Conservation (phyloP, 2,113 vertebrate species). For the Phalacrocorax carbo region DNA sequence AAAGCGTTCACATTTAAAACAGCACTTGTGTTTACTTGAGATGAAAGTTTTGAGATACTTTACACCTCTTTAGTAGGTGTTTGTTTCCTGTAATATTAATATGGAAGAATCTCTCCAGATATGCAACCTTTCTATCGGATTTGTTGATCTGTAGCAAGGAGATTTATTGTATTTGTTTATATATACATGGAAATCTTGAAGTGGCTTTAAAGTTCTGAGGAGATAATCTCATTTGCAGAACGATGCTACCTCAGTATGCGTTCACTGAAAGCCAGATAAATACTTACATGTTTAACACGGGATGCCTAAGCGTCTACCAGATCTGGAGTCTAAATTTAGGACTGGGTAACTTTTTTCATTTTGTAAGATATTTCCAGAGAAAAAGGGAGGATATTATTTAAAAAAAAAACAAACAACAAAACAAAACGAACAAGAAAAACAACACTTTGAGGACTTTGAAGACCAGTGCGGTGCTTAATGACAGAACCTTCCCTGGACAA, state of each 20-base stretch:
- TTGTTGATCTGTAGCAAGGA: not conserved
- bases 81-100: not conserved
- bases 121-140: not conserved
- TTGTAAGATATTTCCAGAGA: not conserved
- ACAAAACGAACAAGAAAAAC: not conserved
- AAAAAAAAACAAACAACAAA: not conserved
- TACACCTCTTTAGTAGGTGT: not conserved
- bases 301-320: not conserved
- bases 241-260: not conserved
- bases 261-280: not conserved
- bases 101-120: not conserved
- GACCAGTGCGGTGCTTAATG: not conserved
- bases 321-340: not conserved
- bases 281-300: not conserved
- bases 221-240: not conserved
- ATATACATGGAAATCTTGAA: not conserved
- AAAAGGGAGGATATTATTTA: not conserved
- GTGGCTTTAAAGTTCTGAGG: not conserved
- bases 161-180: not conserved
- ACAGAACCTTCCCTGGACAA: not conserved
- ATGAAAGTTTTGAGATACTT: not conserved
- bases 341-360: not conserved
- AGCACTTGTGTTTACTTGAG: not conserved
- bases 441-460: not conserved
- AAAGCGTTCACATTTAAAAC: not conserved